A percentile compares a stretch with the other conserved stretches of the same genome.
These are phyloP conservation scores for Lobophora halterata DNA, from an alignment of 2,888 invertebrate genomes.

Conservation along the genomic window DNA sequence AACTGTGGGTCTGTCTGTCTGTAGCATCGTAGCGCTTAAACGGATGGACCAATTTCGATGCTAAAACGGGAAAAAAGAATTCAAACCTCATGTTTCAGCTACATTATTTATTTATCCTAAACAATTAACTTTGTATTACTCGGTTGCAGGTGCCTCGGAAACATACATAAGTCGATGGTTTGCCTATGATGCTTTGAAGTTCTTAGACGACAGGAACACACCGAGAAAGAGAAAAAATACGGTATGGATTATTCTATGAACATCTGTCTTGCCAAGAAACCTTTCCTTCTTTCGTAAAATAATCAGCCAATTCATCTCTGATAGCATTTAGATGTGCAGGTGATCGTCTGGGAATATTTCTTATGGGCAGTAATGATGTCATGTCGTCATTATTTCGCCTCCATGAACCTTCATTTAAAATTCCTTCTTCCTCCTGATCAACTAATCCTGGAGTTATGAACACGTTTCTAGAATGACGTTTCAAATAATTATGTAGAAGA, in stretches of 20 bases:
- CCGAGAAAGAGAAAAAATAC: conserved; percentile 22
- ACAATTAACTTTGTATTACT: conserved; percentile 6
- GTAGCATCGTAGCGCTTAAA: conserved; percentile 11
- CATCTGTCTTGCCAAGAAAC: conserved; percentile 29
- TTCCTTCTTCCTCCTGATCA: conserved; percentile 16
- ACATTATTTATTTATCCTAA: no score
- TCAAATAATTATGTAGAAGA: conserved; percentile 24
- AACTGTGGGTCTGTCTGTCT: conserved; percentile 11
- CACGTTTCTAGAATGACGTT: conserved; percentile 18
- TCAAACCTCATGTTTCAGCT: no score
- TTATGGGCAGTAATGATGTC: conserved; percentile 24
- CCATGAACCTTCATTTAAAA: conserved; percentile 17
- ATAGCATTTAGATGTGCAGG: conserved; percentile 25
- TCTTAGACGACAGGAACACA: conserved; percentile 29
- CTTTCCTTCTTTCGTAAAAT: conserved; percentile 30
- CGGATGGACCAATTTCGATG: conserved; percentile 7
- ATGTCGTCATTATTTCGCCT: conserved; percentile 21
- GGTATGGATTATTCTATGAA: conserved; percentile 21
- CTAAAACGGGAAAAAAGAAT: no score
- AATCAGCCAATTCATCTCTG: conserved; percentile 25
- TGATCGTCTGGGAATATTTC: conserved; percentile 27
- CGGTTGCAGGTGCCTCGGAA: conserved; percentile 23
- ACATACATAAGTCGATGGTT: conserved; percentile 32
- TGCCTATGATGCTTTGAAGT: conserved; percentile 27
- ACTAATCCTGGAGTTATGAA: no score